Base-by-base conservation (phyloP, 2,113 vertebrate species). In the Gopherus flavomarginatus region DNA sequence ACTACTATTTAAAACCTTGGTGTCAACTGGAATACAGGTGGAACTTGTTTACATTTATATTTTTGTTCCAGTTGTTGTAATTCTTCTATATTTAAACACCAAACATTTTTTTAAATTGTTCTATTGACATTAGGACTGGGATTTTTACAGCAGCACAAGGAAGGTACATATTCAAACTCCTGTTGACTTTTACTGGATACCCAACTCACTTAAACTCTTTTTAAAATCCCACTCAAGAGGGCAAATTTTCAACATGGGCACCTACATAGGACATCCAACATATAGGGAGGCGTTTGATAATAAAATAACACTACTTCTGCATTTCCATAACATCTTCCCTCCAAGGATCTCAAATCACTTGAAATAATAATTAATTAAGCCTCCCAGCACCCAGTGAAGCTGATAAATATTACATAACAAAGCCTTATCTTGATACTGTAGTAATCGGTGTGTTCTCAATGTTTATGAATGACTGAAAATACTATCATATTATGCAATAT, bases 291-390 rank as follows among this genome's bases (percentile, higher is more conserved):
- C 88, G 95, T 96, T 97, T 96, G 95, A 95, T 95, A 96, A 97
- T 97, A 96, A 97, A 97, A 97, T 95, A 96, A 96, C 94, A 27
- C 22, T 97, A 97, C 96, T 97, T 97, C 16, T 96, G 95, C 93
- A 96, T 80, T 96, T 92, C 84, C 89, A 1, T 47, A 97, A 91
- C 93, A 93, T 96, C 92, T 86, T 95, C 95, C 82, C 94, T 91
- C 89, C 95, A 92, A 94, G 59, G 0, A 52, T 77, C 65, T 72
- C 65, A 72, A 72, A 72, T 72, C 65, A 72, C 17, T 93, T 95
- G 94, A 94, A 96, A 96, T 82, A 97, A 97, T 97, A 97, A 97
- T 97, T 96, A 97, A 97, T 97, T 97, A 97, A 97, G 93, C 86
- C 92, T 97, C 89, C 95, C 92, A 96, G 89, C 17, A 72, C 31